phyloP scores from a whole-genome alignment of 2,113 vertebrate genomes.

The Nannospalax galili region DNA sequence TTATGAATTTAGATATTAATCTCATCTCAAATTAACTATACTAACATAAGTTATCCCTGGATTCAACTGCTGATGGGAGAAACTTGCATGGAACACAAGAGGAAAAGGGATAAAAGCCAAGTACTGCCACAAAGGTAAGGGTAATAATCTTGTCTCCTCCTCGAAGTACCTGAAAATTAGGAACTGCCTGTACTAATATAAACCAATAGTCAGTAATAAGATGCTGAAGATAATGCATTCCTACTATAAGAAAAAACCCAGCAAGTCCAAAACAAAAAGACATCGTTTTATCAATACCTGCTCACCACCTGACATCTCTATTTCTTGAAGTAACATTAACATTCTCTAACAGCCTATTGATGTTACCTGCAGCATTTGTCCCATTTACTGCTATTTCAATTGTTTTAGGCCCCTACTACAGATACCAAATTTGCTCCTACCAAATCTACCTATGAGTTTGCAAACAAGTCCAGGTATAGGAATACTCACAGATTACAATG shows the following conservation, averaged over 20 bases:
- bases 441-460: conserved; percentile 23
- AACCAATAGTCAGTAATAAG: conserved; percentile 4
- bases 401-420: background rate
- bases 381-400: background rate
- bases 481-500: background rate
- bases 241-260: background rate
- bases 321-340: background rate
- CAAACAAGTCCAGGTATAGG: background rate
- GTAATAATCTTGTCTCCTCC: background rate
- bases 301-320: background rate
- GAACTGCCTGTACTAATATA: background rate
- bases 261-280: conserved; percentile 17
- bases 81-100: background rate
- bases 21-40: conserved; percentile 3
- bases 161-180: background rate
- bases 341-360: background rate
- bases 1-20: background rate
- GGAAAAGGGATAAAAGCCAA: background rate
- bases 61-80: background rate
- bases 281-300: background rate
- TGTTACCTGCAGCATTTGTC: background rate
- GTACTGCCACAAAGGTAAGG: background rate
- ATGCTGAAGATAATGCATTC: background rate
- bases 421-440: background rate
- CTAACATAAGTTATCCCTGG: background rate